These are phyloP conservation scores for Hypena proboscidalis DNA, from an alignment of 2,888 invertebrate species.

Conservation along the genomic window DNA sequence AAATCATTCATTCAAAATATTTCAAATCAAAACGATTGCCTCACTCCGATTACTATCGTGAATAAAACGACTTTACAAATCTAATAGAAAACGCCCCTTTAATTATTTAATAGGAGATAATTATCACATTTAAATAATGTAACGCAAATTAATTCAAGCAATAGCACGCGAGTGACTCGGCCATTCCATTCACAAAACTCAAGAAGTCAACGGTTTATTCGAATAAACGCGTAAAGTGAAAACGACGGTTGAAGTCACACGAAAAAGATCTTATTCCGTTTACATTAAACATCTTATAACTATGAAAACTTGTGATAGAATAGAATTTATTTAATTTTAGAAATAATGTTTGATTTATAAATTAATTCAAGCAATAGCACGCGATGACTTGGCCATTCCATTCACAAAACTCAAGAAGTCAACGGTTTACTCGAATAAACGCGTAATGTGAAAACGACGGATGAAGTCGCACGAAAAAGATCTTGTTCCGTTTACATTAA, in stretches of 20 bases:
- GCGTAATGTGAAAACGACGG: no score
- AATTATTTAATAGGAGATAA: conserved; percentile 67
- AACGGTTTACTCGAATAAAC: no score
- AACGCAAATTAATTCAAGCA: conserved; percentile 69
- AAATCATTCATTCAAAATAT: conserved; percentile 10
- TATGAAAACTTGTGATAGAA: no score
- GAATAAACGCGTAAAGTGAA: no score
- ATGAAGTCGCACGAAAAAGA: no score
- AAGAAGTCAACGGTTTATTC: no score
- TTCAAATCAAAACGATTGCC: conserved; percentile 17
- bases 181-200: conserved; percentile 67
- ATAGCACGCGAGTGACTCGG: conserved; percentile 66
- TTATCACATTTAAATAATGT: conserved; percentile 74
- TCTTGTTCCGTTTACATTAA: no score
- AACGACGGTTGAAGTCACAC: no score
- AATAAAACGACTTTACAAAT: conserved; percentile 53
- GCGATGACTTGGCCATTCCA: conserved; percentile 63
- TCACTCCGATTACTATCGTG: conserved; percentile 25
- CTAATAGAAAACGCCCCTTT: conserved; percentile 60
- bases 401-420: conserved; percentile 69
- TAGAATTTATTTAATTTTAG: no score
- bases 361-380: conserved; percentile 67
- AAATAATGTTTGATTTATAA: no score
- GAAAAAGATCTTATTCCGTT: no score
- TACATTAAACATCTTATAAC: no score